Evolutionary conservation across 2,888 invertebrate species (phyloP).

Genomic region (Leptopilina myrica): DNA sequence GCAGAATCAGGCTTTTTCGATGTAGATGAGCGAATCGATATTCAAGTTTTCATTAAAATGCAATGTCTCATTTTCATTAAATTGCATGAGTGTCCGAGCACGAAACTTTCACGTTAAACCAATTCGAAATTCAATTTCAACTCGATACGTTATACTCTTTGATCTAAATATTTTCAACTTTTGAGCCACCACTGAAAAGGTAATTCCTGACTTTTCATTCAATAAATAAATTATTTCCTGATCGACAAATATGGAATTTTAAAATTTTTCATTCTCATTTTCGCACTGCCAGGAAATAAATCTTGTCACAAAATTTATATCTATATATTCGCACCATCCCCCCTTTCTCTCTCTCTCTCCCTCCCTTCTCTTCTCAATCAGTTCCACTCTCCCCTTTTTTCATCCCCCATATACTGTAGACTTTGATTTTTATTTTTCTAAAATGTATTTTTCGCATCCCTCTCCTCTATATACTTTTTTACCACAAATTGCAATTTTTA

Average conservation of each 20-base stretch:
- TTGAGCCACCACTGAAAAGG: slow-evolving; percentile 15
- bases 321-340: too few species aligned
- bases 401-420: too few species aligned
- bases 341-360: too few species aligned
- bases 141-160: slow-evolving; percentile 37
- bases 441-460: too few species aligned
- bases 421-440: too few species aligned
- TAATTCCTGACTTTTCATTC: slow-evolving; percentile 16
- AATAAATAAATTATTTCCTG: slow-evolving; percentile 20
- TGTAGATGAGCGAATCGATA: slow-evolving; percentile 40
- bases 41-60: slow-evolving; percentile 39
- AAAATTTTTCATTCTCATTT: slow-evolving; percentile 3
- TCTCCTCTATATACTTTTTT: too few species aligned
- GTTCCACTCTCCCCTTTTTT: too few species aligned
- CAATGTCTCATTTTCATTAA: slow-evolving; percentile 40
- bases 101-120: slow-evolving; percentile 38
- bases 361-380: too few species aligned
- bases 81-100: slow-evolving; percentile 35
- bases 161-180: slow-evolving; percentile 34
- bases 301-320: neutral
- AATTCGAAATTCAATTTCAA: slow-evolving; percentile 37
- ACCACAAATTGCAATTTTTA: too few species aligned
- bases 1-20: slow-evolving; percentile 35
- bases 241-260: slow-evolving; percentile 2
- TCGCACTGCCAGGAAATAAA: neutral